A percentile compares a stretch with the other conserved stretches of the same genome.
phyloP scores from a whole-genome alignment of 2,888 invertebrate species.

The Athalia cordata region DNA sequence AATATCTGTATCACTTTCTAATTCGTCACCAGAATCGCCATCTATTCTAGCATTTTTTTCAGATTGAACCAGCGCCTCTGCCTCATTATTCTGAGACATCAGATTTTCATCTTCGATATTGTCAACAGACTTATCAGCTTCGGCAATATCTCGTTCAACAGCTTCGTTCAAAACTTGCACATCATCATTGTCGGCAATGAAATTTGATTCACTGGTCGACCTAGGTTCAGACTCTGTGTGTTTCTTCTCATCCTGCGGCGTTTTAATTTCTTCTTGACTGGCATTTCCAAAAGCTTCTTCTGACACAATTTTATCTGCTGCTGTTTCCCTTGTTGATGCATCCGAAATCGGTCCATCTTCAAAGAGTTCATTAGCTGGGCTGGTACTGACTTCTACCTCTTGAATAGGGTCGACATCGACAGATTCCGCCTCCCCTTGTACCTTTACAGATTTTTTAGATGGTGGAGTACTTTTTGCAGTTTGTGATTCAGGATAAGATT shows the following conservation, averaged over 20 bases:
- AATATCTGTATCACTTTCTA: constrained; percentile 47
- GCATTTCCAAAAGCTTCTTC: neutral
- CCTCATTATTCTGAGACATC: too few relatives aligned
- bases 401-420: neutral
- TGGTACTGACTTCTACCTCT: neutral
- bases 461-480: constrained; percentile 5
- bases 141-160: neutral
- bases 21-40: constrained; percentile 38
- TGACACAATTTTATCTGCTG: neutral
- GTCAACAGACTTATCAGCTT: constrained; percentile 1
- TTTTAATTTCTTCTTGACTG: neutral
- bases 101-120: neutral
- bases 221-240: neutral
- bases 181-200: neutral
- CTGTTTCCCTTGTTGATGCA: too few relatives aligned
- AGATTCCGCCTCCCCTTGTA: constrained; percentile 1
- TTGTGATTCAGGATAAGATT: neutral
- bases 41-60: neutral
- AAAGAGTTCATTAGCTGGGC: neutral
- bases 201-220: constrained; percentile 9
- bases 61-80: neutral
- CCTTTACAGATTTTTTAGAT: neutral
- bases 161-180: neutral
- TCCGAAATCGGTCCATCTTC: constrained; percentile 8
- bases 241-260: neutral